Percentiles rank a stretch among this genome's conserved stretches.
These are phyloP conservation scores for Carcharodon carcharias DNA, from an alignment of 2,797 vertebrate species.

Conservation along the genomic window DNA sequence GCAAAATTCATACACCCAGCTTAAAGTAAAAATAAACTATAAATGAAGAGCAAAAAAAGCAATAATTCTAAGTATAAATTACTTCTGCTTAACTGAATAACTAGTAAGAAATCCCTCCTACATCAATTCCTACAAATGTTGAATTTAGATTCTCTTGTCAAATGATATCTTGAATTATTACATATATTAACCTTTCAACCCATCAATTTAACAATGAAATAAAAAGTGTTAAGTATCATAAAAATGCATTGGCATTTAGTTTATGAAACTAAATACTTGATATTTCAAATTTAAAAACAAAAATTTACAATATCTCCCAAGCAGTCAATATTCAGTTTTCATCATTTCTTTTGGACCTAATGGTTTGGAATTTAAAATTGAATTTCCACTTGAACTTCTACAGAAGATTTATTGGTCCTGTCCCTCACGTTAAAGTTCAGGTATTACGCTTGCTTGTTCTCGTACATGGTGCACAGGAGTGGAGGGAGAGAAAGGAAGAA, in stretches of 20 bases:
- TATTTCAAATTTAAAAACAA: not conserved
- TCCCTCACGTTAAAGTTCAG: not conserved
- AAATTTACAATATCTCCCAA: not conserved
- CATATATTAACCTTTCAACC: not conserved
- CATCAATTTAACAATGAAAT: not conserved
- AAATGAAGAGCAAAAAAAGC: not conserved
- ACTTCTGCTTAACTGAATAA: not conserved
- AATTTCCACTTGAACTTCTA: not conserved
- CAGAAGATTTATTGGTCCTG: not conserved
- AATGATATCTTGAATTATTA: not conserved
- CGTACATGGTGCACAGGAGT: not conserved
- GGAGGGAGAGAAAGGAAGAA: not conserved
- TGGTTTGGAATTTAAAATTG: not conserved
- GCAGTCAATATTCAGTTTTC: not conserved
- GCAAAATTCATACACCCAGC: not conserved
- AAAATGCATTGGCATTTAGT: not conserved
- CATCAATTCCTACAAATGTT: not conserved
- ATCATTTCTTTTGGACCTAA: not conserved
- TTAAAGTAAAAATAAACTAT: not conserved
- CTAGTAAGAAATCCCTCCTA: not conserved
- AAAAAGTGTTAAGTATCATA: not conserved
- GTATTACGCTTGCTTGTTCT: not conserved
- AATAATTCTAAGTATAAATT: not conserved
- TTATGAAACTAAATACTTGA: not conserved
- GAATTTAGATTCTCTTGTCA: not conserved